Evolutionary conservation across 2,888 invertebrate species (phyloP), one percentile per base, ranked within the genome.

Genomic region (Linyphia triangularis): DNA sequence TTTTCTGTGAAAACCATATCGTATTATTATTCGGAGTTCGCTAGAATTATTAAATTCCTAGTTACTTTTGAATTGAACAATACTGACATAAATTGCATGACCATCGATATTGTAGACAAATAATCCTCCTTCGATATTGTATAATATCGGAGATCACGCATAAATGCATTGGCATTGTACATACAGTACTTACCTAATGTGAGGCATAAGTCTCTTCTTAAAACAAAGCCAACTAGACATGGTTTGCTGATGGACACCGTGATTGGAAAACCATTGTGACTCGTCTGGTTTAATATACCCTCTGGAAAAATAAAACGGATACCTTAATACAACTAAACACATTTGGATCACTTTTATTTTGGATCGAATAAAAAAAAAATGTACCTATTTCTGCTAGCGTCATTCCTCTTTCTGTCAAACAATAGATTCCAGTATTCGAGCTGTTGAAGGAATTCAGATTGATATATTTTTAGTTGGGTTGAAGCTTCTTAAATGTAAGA

Each of bases 181-280:
- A n/a, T n/a, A n/a, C n/a, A n/a, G n/a, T 57, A 65, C 82, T 63
- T 63, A 88, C 88, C 88, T 24, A 88, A 73, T 19, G 98, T 98
- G 90, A 99, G 94, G 93, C 96, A 97, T 85, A 99, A 95, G 94
- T 99, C 99, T 91, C 98, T 94, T 90, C 99, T 94, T 85, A 98
- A 94, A 16, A 99, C 98, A 93, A 99, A 99, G 24, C 99, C 99
- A 57, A 99, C 98, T 40, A 99, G 94, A 93, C 99, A 98, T 93
- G 99, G 99, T 78, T 97, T 98, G 93, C 99, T 98, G 92, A 96
- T 95, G 4, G 98, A 98, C 0, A 99, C 97, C n/a, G 99, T 98
- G 10, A 99, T 99, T 0, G 99, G 99, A 93, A 99, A 99, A 0
- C 99, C 99, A 92, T 99, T 99, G 93, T 99, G 98, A 91, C 98